Percentiles rank a stretch among this genome's conserved stretches.
phyloP scores from a whole-genome alignment of 2,888 invertebrate genomes.

The Lasiommata megera region DNA sequence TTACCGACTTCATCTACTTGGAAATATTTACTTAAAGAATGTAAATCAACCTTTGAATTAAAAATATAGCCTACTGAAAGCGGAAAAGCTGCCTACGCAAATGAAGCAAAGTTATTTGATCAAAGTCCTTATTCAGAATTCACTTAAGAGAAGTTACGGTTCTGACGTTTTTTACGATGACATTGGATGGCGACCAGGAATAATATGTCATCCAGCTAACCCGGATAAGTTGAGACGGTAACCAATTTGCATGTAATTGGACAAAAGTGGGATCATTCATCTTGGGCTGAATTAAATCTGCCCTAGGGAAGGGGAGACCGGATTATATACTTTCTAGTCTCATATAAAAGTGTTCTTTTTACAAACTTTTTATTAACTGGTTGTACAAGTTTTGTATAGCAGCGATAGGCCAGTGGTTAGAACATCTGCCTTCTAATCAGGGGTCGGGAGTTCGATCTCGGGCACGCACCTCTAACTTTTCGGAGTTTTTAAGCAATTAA shows the following conservation, averaged over 20 bases:
- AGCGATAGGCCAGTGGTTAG: no score
- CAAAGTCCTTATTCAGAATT: conserved; percentile 21
- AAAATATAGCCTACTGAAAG: neutral
- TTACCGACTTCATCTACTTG: no score
- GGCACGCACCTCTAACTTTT: no score
- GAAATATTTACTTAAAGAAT: neutral
- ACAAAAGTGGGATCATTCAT: conserved; percentile 34
- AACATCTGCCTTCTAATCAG: no score
- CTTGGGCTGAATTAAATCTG: conserved; percentile 34
- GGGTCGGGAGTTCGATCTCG: no score
- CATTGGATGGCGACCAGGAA: conserved; percentile 23
- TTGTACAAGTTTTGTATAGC: no score
- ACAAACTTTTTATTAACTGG: no score
- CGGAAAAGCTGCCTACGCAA: neutral
- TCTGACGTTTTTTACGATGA: conserved; percentile 19
- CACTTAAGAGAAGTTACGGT: conserved; percentile 22
- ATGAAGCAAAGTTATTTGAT: conserved; percentile 20
- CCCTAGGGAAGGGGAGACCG: neutral
- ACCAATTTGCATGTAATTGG: conserved; percentile 47
- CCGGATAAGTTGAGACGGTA: conserved; percentile 30
- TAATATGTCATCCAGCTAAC: conserved; percentile 24
- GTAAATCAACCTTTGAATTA: neutral
- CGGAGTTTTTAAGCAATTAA: no score
- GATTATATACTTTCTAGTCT: neutral
- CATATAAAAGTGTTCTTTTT: no score